Conservation (phyloP, 92 coral and sea anemone species). For the Porites rus region DNA sequence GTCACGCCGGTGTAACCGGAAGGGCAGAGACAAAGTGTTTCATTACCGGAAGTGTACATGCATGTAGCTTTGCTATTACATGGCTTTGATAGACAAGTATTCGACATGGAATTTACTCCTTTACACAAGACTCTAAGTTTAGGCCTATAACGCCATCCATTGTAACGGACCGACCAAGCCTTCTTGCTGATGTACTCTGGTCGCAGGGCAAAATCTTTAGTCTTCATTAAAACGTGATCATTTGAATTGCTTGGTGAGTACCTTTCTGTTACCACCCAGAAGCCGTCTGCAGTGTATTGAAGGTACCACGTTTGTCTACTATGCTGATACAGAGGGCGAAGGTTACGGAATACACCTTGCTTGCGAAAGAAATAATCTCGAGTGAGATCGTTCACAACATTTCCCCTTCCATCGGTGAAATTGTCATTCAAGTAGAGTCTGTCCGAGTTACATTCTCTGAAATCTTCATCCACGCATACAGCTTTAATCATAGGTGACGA, state of each 20-base stretch:
- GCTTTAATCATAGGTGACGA: constrained; percentile 60
- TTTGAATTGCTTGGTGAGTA: constrained; percentile 1
- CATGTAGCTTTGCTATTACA: constrained; percentile 62
- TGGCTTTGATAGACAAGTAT: constrained; percentile 59
- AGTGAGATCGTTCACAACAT: constrained; percentile 45
- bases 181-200: constrained; percentile 82
- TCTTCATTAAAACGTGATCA: constrained; percentile 37
- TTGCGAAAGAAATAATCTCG: constrained; percentile 65
- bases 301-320: constrained; percentile 61
- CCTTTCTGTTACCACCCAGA: constrained; percentile 66
- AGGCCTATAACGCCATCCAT: constrained; percentile 56
- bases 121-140: constrained; percentile 60
- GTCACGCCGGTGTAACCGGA: constrained; percentile 55
- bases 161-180: constrained; percentile 60
- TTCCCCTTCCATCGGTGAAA: constrained; percentile 36
- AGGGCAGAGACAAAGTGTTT: constrained; percentile 77
- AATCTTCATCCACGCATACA: constrained; percentile 79
- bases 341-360: constrained; percentile 49
- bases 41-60: constrained; percentile 80
- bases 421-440: constrained; percentile 68
- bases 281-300: constrained; percentile 50
- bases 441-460: constrained; percentile 79
- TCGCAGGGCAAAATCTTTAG: constrained; percentile 68
- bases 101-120: constrained; percentile 58
- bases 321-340: constrained; percentile 76